Conservation (phyloP, 2,888 invertebrate species). For the Meteorus colon region DNA sequence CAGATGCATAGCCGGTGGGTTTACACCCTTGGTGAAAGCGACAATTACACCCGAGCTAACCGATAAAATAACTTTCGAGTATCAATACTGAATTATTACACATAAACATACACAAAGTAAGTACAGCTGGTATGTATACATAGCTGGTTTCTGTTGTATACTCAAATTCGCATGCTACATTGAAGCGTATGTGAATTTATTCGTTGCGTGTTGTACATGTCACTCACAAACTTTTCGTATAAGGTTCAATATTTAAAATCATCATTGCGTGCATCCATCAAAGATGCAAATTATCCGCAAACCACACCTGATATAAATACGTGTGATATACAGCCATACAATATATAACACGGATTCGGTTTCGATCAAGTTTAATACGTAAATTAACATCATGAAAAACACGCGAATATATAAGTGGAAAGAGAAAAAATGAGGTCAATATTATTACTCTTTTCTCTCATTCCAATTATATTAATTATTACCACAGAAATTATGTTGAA, state of each 20-base stretch:
- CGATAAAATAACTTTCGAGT: conserved; percentile 38
- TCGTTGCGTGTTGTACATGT: conserved; percentile 30
- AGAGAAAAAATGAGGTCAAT: background rate
- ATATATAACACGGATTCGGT: background rate
- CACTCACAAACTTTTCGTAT: background rate
- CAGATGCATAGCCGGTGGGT: background rate
- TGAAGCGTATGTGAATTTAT: conserved; percentile 44
- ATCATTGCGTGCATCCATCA: conserved; percentile 22
- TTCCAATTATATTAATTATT: too few relatives aligned
- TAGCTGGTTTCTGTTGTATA: conserved; percentile 31
- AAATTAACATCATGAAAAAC: background rate
- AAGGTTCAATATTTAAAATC: conserved; percentile 4
- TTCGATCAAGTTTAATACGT: conserved; percentile 42
- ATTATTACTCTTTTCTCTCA: background rate
- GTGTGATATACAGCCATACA: background rate
- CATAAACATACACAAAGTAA: background rate
- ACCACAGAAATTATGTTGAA: too few relatives aligned
- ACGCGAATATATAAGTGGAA: conserved; percentile 10
- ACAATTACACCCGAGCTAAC: conserved; percentile 47
- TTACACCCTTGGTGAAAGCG: conserved; percentile 49
- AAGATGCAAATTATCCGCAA: conserved; percentile 43
- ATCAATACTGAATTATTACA: conserved; percentile 24
- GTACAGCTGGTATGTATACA: conserved; percentile 5
- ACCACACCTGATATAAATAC: background rate
- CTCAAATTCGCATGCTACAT: background rate